Base-by-base conservation (phyloP, 2,888 invertebrate genomes). In the Hypsopygia costalis region DNA sequence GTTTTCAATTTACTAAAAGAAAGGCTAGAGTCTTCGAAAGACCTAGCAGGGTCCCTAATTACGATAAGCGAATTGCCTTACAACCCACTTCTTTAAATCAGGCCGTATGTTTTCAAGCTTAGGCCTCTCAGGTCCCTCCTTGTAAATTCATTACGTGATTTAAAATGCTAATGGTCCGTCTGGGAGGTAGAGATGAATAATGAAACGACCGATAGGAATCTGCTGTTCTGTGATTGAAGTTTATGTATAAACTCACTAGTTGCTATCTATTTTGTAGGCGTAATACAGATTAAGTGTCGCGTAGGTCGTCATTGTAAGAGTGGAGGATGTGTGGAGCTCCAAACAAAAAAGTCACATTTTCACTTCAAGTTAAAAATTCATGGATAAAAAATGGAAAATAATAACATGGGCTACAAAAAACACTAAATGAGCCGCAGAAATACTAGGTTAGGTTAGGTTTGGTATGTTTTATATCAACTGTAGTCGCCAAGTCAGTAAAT, bases 131-230 rank as follows among this genome's bases (percentile, higher is more conserved):
- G 44, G 50, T 51, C 51, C 58, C 51, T 57, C 55, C 53, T 69
- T 68, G 69, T 76, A 76, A 80, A 80, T 79, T 78, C 78, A 79
- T 81, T 79, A 79, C 59, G 71, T 68, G 68, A 81, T 82, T 79
- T 85, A 79, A 82, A 83, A 83, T 85, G 82, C 73, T 81, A 83
- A 85, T 83, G 67, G 16, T 71, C 68, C 70, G 80, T 77, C 81
- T 81, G 76, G 68, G 59, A 63, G 64, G 61, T 55, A 55, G 51
- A 61, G 62, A 80, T 82, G 79, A 82, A 82, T 82, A 81, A 82
- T 81, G 66, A 74, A 77, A 66, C 62, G 62, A 59, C 63, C 64
- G 71, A 75, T 78, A 72, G 63, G 50, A 66, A 73, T 76, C 70
- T 62, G 52, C 55, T 62, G 62, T 66, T 61, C 58, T 59, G 60